These are phyloP conservation scores for Papilio demoleus DNA, from an alignment of 2,888 invertebrate species.

Conservation along the genomic window DNA sequence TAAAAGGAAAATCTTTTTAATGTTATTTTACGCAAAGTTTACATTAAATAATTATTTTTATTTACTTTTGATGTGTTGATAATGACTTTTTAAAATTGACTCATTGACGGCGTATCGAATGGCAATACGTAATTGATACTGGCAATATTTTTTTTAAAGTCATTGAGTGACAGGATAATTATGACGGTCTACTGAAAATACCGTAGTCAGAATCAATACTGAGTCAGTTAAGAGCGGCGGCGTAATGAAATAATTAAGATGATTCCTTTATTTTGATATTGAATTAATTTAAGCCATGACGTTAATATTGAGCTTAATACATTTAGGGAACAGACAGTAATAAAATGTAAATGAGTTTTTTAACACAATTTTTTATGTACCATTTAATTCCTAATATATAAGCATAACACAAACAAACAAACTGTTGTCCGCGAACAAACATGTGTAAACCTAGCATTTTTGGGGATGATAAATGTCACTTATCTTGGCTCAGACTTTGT, in stretches of 20 bases:
- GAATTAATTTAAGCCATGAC: neutral
- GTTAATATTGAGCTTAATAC: neutral
- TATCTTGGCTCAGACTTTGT: no score
- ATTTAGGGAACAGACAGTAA: neutral
- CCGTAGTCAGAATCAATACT: conserved; percentile 54
- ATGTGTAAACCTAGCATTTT: no score
- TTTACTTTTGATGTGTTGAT: conserved; percentile 46
- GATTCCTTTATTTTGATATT: conserved; percentile 12
- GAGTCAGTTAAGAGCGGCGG: conserved; percentile 63
- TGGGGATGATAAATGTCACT: no score
- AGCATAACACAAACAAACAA: no score
- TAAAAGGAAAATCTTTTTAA: conserved; percentile 46
- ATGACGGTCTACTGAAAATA: conserved; percentile 60
- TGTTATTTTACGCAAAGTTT: conserved; percentile 26
- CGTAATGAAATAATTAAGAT: conserved; percentile 53
- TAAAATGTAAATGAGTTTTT: neutral
- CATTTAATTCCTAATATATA: neutral
- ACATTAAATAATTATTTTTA: conserved; percentile 40
- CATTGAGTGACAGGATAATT: conserved; percentile 69
- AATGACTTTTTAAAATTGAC: conserved; percentile 51
- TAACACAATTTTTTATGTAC: neutral
- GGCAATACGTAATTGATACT: conserved; percentile 62
- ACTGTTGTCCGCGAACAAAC: neutral
- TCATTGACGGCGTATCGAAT: conserved; percentile 52
- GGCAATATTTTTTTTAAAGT: conserved; percentile 66